Evolutionary conservation across 2,113 vertebrate species (phyloP), one percentile per base, ranked within the genome.

Genomic region (Dascyllus trimaculatus): DNA sequence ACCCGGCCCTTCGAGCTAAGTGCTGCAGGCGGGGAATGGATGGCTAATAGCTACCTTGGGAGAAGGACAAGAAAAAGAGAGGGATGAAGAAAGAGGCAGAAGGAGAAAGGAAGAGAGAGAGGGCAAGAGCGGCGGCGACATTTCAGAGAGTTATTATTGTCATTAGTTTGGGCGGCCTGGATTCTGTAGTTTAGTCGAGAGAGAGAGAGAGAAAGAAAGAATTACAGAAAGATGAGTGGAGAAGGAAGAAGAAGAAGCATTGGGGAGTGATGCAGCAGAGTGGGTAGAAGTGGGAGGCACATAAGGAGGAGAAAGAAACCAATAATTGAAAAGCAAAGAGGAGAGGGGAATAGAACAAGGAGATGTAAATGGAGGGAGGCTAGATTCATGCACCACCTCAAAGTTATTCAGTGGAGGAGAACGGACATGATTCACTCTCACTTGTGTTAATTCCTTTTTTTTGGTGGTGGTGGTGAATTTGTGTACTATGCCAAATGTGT

Each of bases 121-220:
- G 75, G 87, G 74, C 74, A 64, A 75, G 88, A 72, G 77, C 35
- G 53, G 85, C 76, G 82, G 90, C 86, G 67, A 91, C 88, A 77
- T 93, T 94, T 91, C 86, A 83, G 85, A 91, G 90, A 94, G 80
- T 93, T 93, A 95, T 95, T 93, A 93, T 88, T 91, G 90, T 93
- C 91, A 94, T 94, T 95, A 93, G 93, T 93, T 93, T 84, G 79
- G 85, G 76, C 71, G 87, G 86, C 82, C 80, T 82, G 82, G 90
- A 88, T 92, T 86, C 79, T 19, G 73, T 65, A 72, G 25, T 69
- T 88, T 85, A 48, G 76, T 77, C 46, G 17, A 48, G 63, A 85
- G 84, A 74, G 65, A 57, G 52, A 56, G 49, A 25, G 5, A 29
- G 49, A 60, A 57, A 29, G 60, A 59, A 46, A 66, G 65, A 81